Conservation (phyloP, 2,888 invertebrate genomes). For the Rambutsinella grinnellia region DNA sequence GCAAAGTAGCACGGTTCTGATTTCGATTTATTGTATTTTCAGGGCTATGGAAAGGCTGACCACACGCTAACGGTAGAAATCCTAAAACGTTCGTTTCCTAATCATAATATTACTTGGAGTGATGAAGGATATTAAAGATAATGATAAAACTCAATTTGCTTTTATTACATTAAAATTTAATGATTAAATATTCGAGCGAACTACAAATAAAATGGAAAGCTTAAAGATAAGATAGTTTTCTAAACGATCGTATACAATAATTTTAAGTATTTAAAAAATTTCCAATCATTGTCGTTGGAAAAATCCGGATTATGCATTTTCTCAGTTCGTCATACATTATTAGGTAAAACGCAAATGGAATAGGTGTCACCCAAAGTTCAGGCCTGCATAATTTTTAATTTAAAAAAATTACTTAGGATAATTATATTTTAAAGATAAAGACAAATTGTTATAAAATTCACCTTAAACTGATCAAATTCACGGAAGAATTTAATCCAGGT, state of each 20-base stretch:
- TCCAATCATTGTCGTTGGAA: constrained; percentile 10
- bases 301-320: constrained; percentile 34
- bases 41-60: constrained; percentile 89
- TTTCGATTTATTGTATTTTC: constrained; percentile 45
- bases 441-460: not conserved
- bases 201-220: too few species aligned
- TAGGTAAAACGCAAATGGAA: constrained; percentile 73
- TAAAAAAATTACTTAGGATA: not conserved
- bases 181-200: too few species aligned
- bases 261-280: constrained; percentile 26
- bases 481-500: constrained; percentile 39
- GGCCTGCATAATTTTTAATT: constrained; percentile 60
- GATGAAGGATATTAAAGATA: constrained; percentile 83
- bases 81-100: constrained; percentile 79
- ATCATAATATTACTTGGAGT: constrained; percentile 83
- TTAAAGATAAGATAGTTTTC: too few species aligned
- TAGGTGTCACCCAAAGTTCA: constrained; percentile 73
- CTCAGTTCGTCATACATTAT: constrained; percentile 73
- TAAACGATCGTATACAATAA: too few species aligned
- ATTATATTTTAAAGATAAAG: too few species aligned
- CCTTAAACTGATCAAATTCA: constrained; percentile 38
- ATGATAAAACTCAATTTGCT: too few species aligned
- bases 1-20: too few species aligned
- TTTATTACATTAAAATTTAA: too few species aligned
- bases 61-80: constrained; percentile 83